Evolutionary conservation across 2,888 invertebrate genomes (phyloP), one percentile per base, ranked within the genome.

Genomic region (Aphrophora alni): DNA sequence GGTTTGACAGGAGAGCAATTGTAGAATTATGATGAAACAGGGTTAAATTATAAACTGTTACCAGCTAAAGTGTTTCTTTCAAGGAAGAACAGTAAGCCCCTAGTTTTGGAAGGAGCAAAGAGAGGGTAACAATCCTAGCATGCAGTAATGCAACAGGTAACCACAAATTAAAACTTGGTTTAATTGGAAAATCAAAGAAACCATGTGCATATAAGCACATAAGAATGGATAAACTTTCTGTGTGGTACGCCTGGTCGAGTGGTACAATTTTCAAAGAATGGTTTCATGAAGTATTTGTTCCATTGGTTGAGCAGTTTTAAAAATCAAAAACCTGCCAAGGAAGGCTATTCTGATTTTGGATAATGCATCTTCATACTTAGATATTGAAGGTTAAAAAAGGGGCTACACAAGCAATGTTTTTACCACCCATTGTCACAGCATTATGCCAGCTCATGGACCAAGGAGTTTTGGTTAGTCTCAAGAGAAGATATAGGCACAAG

Each of bases 61-160:
- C 33, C n/a, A 72, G 14, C 33, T 33, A 21, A 26, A 77, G 72
- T 17, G 14, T 74, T 71, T 10, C 21, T 26, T 21, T 27, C n/a
- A 51, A 25, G 24, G 17, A 77, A 75, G 28, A 72, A 24, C n/a
- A 71, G 21, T 17, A 76, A 33, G 33, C 33, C 33, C 33, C 33
- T 33, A 21, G 71, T 26, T 26, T 24, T 24, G n/a, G n/a, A 26
- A 71, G 25, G 71, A 12, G 25, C n/a, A 71, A 71, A 14, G 71
- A 71, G 26, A 71, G 71, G n/a, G 71, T 71, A 2, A 71, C 71
- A 7, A 26, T 71, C n/a, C 17, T 71, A 26, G 71, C 71, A 24
- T 76, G 76, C 44, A 76, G 77, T n/a, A 77, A 77, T 69, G 77
- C 69, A 14, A 69, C 68, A 21, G 77, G 69, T n/a, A 3, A 26